Evolutionary conservation across 2,888 invertebrate species (phyloP).

Genomic region (Lumbricus terrestris): DNA sequence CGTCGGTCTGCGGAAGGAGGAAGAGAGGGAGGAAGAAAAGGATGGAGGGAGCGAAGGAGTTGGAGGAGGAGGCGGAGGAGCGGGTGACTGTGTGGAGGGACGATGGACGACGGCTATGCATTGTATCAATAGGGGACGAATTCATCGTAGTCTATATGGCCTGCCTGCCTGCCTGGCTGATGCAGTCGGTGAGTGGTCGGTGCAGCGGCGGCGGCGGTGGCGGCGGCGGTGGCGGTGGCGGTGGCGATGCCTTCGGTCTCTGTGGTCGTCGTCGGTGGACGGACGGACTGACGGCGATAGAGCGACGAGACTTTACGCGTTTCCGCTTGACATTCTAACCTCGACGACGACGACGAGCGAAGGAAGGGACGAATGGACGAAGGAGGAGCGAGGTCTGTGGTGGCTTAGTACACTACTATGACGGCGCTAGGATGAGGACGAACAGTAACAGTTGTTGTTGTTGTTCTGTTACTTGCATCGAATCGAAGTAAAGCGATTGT

Average conservation of each 20-base stretch:
- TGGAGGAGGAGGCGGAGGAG: not conserved
- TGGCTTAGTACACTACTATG: too few species aligned
- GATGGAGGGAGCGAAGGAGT: not conserved
- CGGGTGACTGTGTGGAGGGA: not conserved
- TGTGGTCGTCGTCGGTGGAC: not conserved
- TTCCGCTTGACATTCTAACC: not conserved
- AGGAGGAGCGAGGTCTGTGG: too few species aligned
- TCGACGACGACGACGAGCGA: not conserved
- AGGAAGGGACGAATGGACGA: not conserved
- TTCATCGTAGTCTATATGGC: constrained; percentile 3
- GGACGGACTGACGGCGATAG: not conserved
- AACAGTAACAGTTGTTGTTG: not conserved
- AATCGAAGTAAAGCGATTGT: not conserved
- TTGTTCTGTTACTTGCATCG: not conserved
- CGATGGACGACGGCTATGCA: too few species aligned
- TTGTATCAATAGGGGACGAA: not conserved
- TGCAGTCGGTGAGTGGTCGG: too few species aligned
- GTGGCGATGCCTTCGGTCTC: not conserved
- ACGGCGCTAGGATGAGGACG: too few species aligned
- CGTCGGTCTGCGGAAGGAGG: not conserved
- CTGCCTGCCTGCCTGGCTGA: too few species aligned
- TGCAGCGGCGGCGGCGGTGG: too few species aligned
- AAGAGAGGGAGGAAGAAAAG: not conserved
- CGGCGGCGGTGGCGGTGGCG: too few species aligned
- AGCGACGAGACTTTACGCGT: not conserved